A percentile compares a stretch with the other conserved stretches of the same genome.
Conservation (phyloP, 2,113 vertebrate genomes). For the Cnemophilus loriae region DNA sequence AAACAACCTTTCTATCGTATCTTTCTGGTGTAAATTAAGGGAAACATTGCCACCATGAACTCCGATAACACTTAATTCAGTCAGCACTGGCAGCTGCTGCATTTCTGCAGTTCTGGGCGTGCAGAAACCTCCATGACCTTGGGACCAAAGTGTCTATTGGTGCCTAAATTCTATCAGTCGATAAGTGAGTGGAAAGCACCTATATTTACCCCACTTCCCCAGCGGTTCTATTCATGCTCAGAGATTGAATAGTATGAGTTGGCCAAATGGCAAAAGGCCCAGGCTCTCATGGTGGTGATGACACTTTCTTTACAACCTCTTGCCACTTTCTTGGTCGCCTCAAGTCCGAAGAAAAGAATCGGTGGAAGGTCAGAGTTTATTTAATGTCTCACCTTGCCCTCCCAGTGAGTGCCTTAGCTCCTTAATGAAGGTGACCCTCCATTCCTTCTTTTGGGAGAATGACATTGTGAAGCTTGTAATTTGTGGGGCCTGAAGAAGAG, state of each 20-base stretch:
- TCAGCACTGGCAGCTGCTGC: background rate
- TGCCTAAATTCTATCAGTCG: background rate
- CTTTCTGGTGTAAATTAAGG: background rate
- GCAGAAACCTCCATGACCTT: background rate
- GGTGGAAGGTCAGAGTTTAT: background rate
- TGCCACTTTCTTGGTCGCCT: background rate
- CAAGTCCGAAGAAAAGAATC: background rate
- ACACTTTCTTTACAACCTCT: background rate
- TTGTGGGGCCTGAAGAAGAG: background rate
- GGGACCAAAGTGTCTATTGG: background rate
- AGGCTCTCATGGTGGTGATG: background rate
- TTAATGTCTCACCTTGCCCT: background rate
- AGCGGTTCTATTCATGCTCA: background rate
- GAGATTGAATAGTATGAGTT: accelerated
- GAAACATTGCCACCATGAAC: background rate
- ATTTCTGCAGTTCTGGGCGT: background rate
- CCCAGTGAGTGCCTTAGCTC: background rate
- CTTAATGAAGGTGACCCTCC: background rate
- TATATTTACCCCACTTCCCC: background rate
- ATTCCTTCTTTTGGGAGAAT: background rate
- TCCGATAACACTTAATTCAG: background rate
- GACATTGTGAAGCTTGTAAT: background rate
- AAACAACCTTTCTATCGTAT: background rate
- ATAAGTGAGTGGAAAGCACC: background rate
- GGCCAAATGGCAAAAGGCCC: background rate